Evolutionary conservation across 1,140 invertebrate genomes (phyloP), one percentile per base, ranked within the genome.

Genomic region (Drosophila nasuta): DNA sequence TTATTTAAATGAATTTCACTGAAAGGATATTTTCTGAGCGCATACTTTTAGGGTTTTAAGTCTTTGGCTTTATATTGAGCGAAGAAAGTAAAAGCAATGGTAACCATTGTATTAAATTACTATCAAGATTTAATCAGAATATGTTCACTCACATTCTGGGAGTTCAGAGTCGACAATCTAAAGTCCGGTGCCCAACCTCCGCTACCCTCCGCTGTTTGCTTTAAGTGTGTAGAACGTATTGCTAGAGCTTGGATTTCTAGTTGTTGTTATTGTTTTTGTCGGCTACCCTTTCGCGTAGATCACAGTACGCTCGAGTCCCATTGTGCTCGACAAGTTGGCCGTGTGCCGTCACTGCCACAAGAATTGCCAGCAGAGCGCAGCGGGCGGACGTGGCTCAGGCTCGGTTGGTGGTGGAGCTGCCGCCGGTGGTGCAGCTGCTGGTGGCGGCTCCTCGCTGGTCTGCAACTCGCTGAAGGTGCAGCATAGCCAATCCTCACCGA

Each of bases 321-420:
- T 92, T 66, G 86, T 95, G 60, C 94, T 94, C 74, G 95, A 95
- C 93, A 94, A 94, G 64, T 93, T 95, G 78, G 93, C 95, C 41
- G 95, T 96, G 7, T 96, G 95, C 92, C 94, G 95, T 71, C 95
- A 96, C 82, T 96, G 95, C 88, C 95, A 96, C 81, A 96, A 95
- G 93, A 96, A 95, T 78, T 96, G 95, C 92, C 91, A 93, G 62
- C 82, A 91, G 57, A 77, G 54, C 15, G 69, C 65, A 2, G 52
- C 59, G 11, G 71, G 59, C 30, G 52, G 56, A 6, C 54, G 46
- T 1, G 64, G 49, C n/a, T 56, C 72, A 2, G 63, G 49, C 6
- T 56, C 72, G 3, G 63, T 33, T 7, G 68, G 58, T 2, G 66
- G 48, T 8, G 49, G n/a, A 1, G 43, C 30, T 17, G 63, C 57